phyloP scores from a whole-genome alignment of 2,113 vertebrate genomes.

The Anoura caudifer region DNA sequence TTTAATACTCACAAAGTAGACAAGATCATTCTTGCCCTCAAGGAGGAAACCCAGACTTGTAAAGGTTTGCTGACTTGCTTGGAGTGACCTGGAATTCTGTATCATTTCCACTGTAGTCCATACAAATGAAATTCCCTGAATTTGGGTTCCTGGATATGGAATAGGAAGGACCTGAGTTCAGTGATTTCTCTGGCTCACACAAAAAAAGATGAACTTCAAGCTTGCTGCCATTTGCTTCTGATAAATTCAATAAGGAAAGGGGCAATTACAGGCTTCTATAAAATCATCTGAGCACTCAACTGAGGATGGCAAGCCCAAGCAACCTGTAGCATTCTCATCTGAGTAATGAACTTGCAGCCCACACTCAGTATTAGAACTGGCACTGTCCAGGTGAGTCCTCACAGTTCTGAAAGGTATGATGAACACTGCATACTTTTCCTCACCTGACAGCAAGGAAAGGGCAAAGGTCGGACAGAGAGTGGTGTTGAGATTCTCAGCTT shows the following conservation, averaged over 20 bases:
- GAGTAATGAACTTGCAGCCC: not conserved
- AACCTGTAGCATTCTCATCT: not conserved
- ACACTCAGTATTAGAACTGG: fast-evolving
- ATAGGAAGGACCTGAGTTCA: not conserved
- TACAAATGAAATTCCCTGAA: not conserved
- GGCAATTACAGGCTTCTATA: not conserved
- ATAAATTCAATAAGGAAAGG: not conserved
- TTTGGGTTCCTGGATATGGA: not conserved
- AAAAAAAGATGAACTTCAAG: not conserved
- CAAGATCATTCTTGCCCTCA: not conserved
- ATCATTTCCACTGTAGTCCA: not conserved
- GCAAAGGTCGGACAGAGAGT: not conserved
- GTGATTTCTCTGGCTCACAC: not conserved
- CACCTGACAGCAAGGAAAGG: not conserved
- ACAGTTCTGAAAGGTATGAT: too few species aligned
- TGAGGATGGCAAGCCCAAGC: not conserved
- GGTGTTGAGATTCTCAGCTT: not conserved
- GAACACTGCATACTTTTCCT: not conserved
- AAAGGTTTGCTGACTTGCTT: not conserved
- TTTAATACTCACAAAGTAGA: not conserved
- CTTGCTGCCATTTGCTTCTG: not conserved
- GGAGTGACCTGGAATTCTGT: not conserved
- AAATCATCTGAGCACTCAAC: not conserved
- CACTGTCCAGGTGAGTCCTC: not conserved
- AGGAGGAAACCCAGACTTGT: not conserved